phyloP scores from a whole-genome alignment of 2,113 vertebrate genomes.

The Ivindomyrus marchei region DNA sequence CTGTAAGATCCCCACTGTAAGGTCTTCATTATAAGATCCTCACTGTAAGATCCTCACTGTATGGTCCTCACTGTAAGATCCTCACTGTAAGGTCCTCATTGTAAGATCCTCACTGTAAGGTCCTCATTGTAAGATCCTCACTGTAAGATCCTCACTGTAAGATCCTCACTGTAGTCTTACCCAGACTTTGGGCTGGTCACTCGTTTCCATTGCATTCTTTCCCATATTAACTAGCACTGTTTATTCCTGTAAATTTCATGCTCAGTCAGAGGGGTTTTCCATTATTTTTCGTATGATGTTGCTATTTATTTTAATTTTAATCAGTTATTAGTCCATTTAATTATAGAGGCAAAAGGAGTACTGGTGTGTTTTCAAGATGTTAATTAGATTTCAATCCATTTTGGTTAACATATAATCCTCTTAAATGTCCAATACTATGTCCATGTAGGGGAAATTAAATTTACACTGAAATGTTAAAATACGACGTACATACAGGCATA shows the following conservation, averaged over 20 bases:
- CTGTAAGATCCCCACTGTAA: no score
- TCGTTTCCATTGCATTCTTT: neutral
- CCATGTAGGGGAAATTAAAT: neutral
- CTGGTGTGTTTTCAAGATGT: neutral
- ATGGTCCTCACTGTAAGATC: no score
- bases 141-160: neutral
- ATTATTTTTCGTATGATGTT: neutral
- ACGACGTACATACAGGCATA: neutral
- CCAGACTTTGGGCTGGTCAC: neutral
- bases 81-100: no score
- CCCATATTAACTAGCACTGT: neutral
- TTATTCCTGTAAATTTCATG: neutral
- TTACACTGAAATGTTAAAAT: neutral
- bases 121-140: neutral
- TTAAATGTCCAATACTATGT: neutral
- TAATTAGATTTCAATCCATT: neutral
- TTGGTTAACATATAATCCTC: neutral
- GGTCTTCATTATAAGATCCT: accelerated
- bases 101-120: no score
- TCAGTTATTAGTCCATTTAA: neutral
- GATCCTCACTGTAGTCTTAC: neutral
- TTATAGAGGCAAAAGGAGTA: neutral
- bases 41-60: no score
- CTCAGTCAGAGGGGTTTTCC: neutral
- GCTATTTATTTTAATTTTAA: neutral